Base-by-base conservation (phyloP, 2,797 vertebrate species). In the Zenarchopterus dispar region DNA sequence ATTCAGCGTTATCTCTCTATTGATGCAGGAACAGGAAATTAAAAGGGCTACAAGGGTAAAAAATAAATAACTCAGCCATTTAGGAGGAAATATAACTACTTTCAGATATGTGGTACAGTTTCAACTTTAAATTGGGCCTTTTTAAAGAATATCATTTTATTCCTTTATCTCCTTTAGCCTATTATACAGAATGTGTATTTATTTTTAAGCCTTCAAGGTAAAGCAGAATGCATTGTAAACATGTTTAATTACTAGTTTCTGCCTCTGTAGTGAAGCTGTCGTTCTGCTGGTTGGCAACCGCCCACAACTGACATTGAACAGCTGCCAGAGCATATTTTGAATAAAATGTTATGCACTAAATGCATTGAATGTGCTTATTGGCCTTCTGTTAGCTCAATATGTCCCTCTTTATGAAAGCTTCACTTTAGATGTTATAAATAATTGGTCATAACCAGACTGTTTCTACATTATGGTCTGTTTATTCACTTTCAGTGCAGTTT, bases 291-390 rank as follows among this genome's bases (percentile, higher is more conserved):
- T 22, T 73, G 70, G 62, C 65, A 55, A 70, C 65, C 43, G 6
- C 59, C 73, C 75, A 78, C 64, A 21, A 9, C 51, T 53, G 47
- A 57, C 61, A 64, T 4, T 70, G 50, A 78, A 58, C 42, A 46
- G 2, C 28, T 60, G 62, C 73, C 75, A 58, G 59, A 62, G n/a
- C 57, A 24, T 64, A 48, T 66, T 66, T 43, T 61, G 15, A 61
- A 69, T 57, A 36, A 44, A 71, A 71, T 21, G 15, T 58, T n/a
- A 5, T 24, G 24, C 42, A 18, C 5, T 62, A 59, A 45, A 63
- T 33, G 15, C 31, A 28, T 41, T 65, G 44, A 39, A 64, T 46
- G 39, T 42, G 24, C 39, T 44, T 17, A 18, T 18, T 54, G 50
- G 22, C 36, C 18, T 18, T 24, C 22, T 56, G 41, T 42, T 52